Evolutionary conservation across 1,140 invertebrate genomes (phyloP), one percentile per base, ranked within the genome.

Genomic region (Globodera rostochiensis): DNA sequence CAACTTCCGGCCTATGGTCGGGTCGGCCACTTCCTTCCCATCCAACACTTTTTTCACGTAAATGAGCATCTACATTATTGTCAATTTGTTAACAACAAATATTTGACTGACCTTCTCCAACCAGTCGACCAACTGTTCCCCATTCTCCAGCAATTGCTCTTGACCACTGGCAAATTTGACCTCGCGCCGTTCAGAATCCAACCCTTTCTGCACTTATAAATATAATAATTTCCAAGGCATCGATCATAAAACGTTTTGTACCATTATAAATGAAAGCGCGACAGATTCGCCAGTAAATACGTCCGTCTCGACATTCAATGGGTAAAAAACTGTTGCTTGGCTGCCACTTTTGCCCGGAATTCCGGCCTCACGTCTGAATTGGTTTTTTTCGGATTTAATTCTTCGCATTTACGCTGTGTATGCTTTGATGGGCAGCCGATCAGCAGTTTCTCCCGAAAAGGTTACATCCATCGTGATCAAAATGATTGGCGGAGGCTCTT

Each of bases 21-120:
- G 81, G 75, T 86, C 85, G 46, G 86, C 83, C 13, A 76, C 71
- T 25, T 81, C 73, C 8, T 80, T 75, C 25, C 84, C 79, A 19
- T 76, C 74, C 36, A 90, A 64, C 8, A 89, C 86, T 45, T 87
- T 84, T 60, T 87, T 83, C 50, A 88, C 87, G 79, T 89, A 88
- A n/a, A 69, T 80, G 46, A 71, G 69, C 69, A 71, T 47, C 69
- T 71, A 15, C 60, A 66, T 66, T 13, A 66, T 21, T 66, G 13
- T 66, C n/a, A 66, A 25, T 21, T 66, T 21, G 60, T 66, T 50
- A 50, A 36, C 36, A 36, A 36, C 36, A 36, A 64, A 19, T 15
- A 64, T 64, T 13, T 6, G 77, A 49, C 8, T 36, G 36, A 88
- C 70, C 19, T 82, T 78, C 64, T 88, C 87, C 66, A 88, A 53